Conservation (phyloP, 1,140 invertebrate species). For the Brachionus sp. region DNA sequence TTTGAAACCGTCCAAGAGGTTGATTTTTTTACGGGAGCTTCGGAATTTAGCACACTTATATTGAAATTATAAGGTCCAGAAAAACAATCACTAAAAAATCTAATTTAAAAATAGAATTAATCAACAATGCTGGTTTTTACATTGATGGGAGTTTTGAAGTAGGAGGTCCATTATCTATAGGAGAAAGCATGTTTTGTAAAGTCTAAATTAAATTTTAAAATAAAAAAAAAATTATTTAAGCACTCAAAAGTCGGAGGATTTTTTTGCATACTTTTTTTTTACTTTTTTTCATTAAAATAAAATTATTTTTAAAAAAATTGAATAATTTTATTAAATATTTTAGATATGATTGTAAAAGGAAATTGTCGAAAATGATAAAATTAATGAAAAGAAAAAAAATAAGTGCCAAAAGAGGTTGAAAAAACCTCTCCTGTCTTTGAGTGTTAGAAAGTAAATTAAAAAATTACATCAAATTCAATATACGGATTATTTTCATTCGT, state of each 20-base stretch:
- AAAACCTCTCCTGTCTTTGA: too few relatives aligned
- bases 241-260: too few relatives aligned
- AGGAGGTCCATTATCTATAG: neutral
- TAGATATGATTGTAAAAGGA: too few relatives aligned
- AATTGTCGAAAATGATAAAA: too few relatives aligned
- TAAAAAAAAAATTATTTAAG: too few relatives aligned
- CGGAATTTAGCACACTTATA: neutral
- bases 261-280: too few relatives aligned
- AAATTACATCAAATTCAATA: conserved; percentile 13
- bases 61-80: conserved; percentile 20
- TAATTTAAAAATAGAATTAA: neutral
- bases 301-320: too few relatives aligned
- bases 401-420: too few relatives aligned
- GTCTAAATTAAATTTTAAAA: neutral
- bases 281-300: too few relatives aligned
- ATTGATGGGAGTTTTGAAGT: conserved; percentile 35
- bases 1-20: conserved; percentile 5
- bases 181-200: neutral
- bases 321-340: too few relatives aligned
- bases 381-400: too few relatives aligned
- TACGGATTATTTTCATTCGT: neutral
- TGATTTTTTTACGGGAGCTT: conserved; percentile 29
- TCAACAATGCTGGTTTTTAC: neutral
- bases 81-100: conserved; percentile 31
- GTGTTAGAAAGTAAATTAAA: too few relatives aligned